Percentiles rank a stretch among this genome's conserved stretches.
phyloP scores from a whole-genome alignment of 2,888 invertebrate genomes.

The Heliconius sara region DNA sequence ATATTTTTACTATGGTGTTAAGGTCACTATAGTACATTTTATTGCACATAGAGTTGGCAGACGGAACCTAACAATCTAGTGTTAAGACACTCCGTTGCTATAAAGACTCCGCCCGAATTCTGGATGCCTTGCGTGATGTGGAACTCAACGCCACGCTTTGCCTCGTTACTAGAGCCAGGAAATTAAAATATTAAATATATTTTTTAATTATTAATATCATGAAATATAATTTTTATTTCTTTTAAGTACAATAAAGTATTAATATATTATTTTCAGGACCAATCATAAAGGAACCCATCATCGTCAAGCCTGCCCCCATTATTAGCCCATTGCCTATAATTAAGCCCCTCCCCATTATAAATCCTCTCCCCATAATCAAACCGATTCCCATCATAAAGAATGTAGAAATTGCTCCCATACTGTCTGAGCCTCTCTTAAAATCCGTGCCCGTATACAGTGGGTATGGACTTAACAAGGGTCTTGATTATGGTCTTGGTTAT shows the following conservation, averaged over 20 bases:
- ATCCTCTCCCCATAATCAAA: conserved; percentile 9
- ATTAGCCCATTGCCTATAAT: too few relatives aligned
- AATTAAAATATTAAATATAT: too few relatives aligned
- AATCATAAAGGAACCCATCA: conserved; percentile 9
- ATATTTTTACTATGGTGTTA: too few relatives aligned
- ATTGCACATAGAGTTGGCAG: background rate
- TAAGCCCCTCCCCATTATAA: background rate
- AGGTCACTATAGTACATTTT: background rate
- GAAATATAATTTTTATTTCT: background rate
- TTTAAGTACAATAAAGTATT: background rate
- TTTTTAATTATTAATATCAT: too few relatives aligned
- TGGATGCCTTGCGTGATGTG: too few relatives aligned
- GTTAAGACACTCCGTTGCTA: too few relatives aligned
- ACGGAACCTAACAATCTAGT: too few relatives aligned
- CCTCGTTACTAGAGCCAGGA: too few relatives aligned
- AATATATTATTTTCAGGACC: conserved; percentile 1
- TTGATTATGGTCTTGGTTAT: conserved; percentile 7
- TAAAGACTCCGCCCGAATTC: too few relatives aligned
- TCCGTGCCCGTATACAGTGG: conserved; percentile 11
- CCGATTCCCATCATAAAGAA: conserved; percentile 11
- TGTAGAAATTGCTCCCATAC: conserved; percentile 16
- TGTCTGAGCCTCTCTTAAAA: conserved; percentile 7
- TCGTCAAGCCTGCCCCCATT: background rate
- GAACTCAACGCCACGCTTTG: too few relatives aligned
- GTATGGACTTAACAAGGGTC: conserved; percentile 11